Base-by-base conservation (phyloP, 1,140 invertebrate species). In the Cydia splendana region DNA sequence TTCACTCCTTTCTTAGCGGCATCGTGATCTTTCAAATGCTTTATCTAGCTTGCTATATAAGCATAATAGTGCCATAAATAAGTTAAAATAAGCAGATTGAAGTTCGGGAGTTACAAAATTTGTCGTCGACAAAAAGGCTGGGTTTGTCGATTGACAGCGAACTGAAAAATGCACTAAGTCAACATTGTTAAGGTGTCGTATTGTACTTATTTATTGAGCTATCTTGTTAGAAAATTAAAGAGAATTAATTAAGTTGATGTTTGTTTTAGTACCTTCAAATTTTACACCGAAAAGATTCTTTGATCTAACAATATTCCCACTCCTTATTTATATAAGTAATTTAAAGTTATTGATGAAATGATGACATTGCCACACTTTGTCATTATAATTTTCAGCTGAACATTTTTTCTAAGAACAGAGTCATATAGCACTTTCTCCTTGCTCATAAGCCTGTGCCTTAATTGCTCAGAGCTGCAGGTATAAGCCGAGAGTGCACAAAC, bases 81-180 rank as follows among this genome's bases (percentile, higher is more conserved):
- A 75, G 73, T 77, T 48, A 78, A 78, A 42, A 76, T 62, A 76
- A 30, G 34, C 75, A 76, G 76, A 77, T 78, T 53, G 38, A 76
- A 78, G 78, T 80, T 82, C 79, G 79, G 79, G 78, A 82, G 77
- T 81, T 79, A 74, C 75, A 20, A 28, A 51, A 51, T 38, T 69
- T 83, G 87, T 85, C 83, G 80, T 79, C 79, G 82, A 77, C 82
- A 82, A 89, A 84, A 78, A 69, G 88, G 88, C 87, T 90, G 88
- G 89, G 53, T 85, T 90, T 82, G 85, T 82, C 82, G 80, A 78
- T 48, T 81, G 84, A 80, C 84, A 79, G 65, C 67, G 67, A 77
- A 79, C 20, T 76, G 30, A 76, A 28, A 51, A 42, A 45, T 65
- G 65, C 45, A 65, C 73, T 81, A 78, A 67, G 67, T 79, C 65